A percentile compares a stretch with the other conserved stretches of the same genome.
phyloP scores from a whole-genome alignment of 2,113 vertebrate genomes.

The Ursus arctos region DNA sequence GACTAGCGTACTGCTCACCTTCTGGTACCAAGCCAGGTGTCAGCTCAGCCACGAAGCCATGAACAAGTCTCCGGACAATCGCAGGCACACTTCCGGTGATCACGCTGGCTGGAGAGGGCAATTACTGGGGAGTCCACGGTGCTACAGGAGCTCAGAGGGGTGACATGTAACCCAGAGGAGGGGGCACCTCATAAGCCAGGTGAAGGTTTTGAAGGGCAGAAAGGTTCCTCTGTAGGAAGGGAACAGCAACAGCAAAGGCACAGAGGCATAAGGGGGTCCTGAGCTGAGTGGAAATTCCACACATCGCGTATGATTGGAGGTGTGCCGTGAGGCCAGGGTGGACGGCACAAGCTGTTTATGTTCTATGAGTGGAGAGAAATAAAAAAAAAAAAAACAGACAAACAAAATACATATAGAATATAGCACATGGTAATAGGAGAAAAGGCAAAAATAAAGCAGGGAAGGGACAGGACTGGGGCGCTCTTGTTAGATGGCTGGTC shows the following conservation, averaged over 20 bases:
- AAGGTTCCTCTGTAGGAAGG: not conserved
- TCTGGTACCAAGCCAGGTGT: not conserved
- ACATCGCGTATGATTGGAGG: rapidly evolving
- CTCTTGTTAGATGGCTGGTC: not conserved
- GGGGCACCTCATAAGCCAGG: not conserved
- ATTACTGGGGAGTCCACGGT: not conserved
- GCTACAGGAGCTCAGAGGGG: not conserved
- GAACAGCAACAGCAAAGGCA: not conserved
- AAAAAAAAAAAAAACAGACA: not conserved
- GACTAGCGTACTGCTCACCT: not conserved
- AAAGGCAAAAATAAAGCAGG: not conserved
- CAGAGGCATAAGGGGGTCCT: rapidly evolving
- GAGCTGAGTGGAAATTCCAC: not conserved
- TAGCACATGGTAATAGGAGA: not conserved
- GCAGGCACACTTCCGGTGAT: rapidly evolving
- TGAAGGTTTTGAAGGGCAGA: not conserved
- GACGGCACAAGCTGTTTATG: rapidly evolving
- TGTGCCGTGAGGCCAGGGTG: rapidly evolving
- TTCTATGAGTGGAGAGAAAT: not conserved
- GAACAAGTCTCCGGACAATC: not conserved
- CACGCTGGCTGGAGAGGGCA: rapidly evolving
- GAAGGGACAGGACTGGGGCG: not conserved
- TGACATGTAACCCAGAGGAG: not conserved
- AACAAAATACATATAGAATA: not conserved
- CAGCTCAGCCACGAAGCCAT: not conserved